A percentile compares a stretch with the other conserved stretches of the same genome.
Evolutionary conservation across 1,140 invertebrate species (phyloP).

Genomic region (Drosophila sp.): DNA sequence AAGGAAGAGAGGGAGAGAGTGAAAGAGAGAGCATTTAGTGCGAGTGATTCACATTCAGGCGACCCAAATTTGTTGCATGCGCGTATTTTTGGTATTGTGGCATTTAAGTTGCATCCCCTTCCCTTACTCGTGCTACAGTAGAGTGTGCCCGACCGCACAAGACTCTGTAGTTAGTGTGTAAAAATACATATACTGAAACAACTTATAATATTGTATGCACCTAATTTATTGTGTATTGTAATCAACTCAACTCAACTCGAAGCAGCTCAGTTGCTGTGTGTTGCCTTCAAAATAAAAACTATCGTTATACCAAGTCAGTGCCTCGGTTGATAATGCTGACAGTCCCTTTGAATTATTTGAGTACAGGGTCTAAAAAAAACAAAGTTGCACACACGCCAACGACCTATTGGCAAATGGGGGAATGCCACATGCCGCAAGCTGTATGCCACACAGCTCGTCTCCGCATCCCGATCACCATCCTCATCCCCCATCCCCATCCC

Average conservation of each 20-base stretch:
- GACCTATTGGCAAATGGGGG: constrained; percentile 61
- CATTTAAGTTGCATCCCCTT: constrained; percentile 54
- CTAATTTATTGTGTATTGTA: too few relatives aligned
- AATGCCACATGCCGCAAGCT: constrained; percentile 30
- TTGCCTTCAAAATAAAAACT: too few relatives aligned
- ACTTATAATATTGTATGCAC: too few relatives aligned
- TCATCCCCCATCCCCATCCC: not conserved
- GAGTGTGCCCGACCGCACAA: not conserved
- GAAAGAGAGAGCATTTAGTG: constrained; percentile 24
- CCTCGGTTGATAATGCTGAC: too few relatives aligned
- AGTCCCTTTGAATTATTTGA: too few relatives aligned
- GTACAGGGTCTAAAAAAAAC: not conserved
- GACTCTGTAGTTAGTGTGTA: not conserved
- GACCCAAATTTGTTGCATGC: constrained; percentile 66
- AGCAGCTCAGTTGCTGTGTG: too few relatives aligned
- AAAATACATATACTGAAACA: too few relatives aligned
- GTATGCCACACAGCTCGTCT: constrained; percentile 47
- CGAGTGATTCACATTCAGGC: constrained; percentile 64
- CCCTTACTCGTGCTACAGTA: not conserved
- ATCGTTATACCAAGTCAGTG: too few relatives aligned
- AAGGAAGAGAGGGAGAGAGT: constrained; percentile 9
- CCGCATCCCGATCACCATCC: not conserved
- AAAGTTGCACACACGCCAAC: constrained; percentile 64
- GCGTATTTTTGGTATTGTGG: constrained; percentile 78
- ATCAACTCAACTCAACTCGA: too few relatives aligned